Evolutionary conservation across 1,140 invertebrate genomes (phyloP), one percentile per base, ranked within the genome.

Genomic region (Anagrus nilaparvatae): DNA sequence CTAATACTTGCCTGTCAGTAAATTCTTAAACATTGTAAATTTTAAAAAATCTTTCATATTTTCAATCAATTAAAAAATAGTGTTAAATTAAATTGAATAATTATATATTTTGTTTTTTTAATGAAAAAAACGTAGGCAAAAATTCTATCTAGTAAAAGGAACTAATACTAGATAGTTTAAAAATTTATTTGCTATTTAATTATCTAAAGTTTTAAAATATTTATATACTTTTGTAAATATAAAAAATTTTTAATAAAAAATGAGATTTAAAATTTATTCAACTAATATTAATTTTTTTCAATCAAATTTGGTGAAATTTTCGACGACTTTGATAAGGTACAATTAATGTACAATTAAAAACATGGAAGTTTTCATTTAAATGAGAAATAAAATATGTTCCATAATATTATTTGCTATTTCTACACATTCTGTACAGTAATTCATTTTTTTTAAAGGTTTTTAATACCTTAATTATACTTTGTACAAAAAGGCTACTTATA

Each of bases 351-450:
- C 56, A 61, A 61, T 60, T 59, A 53, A 59, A 65, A 66, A 66
- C 61, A 65, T 60, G 56, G 51, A 56, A 61, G 56, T 54, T 61
- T 63, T 62, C 54, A 61, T 66, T 66, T 52, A 61, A 66, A 66
- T 66, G 63, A 66, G 61, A 67, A 65, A 65, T 66, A 68, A 67
- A 68, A 64, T 66, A 64, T 67, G 67, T 67, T 69, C 63, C 60
- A 65, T 67, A 67, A 65, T 69, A 64, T 67, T 57, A 66, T 69
- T 67, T 60, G 65, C 66, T 67, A 69, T 66, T 64, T 67, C 66
- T 69, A 69, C 66, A 69, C 63, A 69, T 66, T 69, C 66, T 69
- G 66, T 69, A 69, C 66, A 69, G 61, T 67, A 64, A 66, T 66
- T 69, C 61, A 63, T 60, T 60, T n/a, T n/a, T n/a, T n/a, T 69